Base-by-base conservation (phyloP, 92 coral and sea anemone species). In the Ricordea florida region DNA sequence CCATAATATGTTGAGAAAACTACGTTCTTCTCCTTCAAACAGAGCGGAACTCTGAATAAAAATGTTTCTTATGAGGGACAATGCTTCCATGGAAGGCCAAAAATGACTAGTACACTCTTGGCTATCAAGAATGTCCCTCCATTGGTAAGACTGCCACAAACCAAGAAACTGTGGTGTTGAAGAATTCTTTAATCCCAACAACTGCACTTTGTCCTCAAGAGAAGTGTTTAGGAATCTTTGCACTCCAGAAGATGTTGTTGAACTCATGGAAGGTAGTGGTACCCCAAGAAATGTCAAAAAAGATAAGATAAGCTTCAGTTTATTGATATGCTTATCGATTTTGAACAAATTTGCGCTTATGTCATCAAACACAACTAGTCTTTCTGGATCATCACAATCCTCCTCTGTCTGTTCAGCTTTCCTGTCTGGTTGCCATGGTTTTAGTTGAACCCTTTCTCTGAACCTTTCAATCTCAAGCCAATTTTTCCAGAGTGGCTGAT, bases 381-480 rank as follows among this genome's bases (percentile, higher is more conserved):
- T 92, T 48, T 96, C 99, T 16, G 99, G 97, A 62, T 96, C 99
- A 51, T 96, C 98, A 44, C 92, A 87, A 57, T 93, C 96, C n/a
- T 89, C 92, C 36, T 89, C 96, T 41, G 94, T 83, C 57, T 94
- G 92, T 11, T 76, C 92, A 21, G 64, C 79, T 62, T 63, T 76
- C 43, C 46, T 78, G 22, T 83, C 79, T 69, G 99, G 97, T 86
- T 80, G 91, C 97, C 97, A 92, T 74, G 97, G 93, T 40, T 37
- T 78, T 76, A 82, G 51, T 55, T 86, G 96, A 25, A 48, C 47
- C 22, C 47, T 69, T 41, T 96, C 97, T 34, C 99, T 64, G 53
- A 62, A 70, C 5, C 67, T 65, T 78, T 96, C 99, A 32, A 96
- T 78, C 46, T 80, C 77, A 4, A 85, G 43, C 99, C 99, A 96